These are phyloP conservation scores for Nipponia nippon DNA, from an alignment of 2,113 vertebrate species.

Conservation along the genomic window DNA sequence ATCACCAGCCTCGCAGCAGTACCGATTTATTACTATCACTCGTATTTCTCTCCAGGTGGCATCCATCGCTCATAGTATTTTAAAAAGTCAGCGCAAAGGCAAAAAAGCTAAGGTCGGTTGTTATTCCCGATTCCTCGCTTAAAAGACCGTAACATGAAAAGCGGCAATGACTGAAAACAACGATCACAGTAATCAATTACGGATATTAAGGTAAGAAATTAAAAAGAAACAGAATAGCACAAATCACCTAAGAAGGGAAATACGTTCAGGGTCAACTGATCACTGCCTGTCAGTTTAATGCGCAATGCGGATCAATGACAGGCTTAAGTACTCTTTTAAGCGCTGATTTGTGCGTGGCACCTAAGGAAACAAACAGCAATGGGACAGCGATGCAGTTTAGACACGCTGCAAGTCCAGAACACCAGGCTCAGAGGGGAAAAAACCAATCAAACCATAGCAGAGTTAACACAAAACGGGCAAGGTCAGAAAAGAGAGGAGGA, in stretches of 20 bases:
- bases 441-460: not conserved
- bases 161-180: not conserved
- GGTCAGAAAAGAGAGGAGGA: conserved; percentile 9
- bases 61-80: not conserved
- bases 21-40: not conserved
- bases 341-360: conserved; percentile 43
- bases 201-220: not conserved
- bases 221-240: not conserved
- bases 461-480: not conserved
- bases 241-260: conserved; percentile 56
- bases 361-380: conserved; percentile 60
- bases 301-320: not conserved
- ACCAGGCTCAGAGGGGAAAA: not conserved
- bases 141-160: not conserved
- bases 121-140: not conserved
- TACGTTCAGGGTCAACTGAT: not conserved
- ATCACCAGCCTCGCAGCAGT: not conserved
- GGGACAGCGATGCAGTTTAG: conserved; percentile 37
- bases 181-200: not conserved
- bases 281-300: not conserved
- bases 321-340: conserved; percentile 20
- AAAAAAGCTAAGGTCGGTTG: not conserved
- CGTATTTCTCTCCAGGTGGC: not conserved
- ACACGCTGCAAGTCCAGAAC: conserved; percentile 31
- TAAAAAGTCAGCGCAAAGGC: not conserved